Percentiles rank a stretch among this genome's conserved stretches.
Evolutionary conservation across 37 sponge, comb jelly and placozoan species (phyloP).

Genomic region (Tethya wilhelma): DNA sequence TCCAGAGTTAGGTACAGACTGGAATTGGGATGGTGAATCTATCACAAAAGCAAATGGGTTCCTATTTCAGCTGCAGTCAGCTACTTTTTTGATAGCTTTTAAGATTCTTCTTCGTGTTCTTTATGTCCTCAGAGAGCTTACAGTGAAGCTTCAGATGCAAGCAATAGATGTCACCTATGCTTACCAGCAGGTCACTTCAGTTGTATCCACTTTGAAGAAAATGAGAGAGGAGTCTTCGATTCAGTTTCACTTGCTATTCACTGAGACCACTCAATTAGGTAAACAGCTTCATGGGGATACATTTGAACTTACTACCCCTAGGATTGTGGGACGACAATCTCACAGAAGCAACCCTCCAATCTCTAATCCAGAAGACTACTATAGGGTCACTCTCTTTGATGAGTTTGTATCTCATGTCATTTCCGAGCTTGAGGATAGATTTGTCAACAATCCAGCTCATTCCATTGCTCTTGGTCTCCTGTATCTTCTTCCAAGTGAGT

Average conservation of each 20-base stretch:
- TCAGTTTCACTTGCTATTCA: constrained; percentile 26
- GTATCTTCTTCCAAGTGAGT: constrained; percentile 58
- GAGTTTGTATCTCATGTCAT: constrained; percentile 65
- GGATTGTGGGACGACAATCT: constrained; percentile 41
- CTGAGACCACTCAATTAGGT: constrained; percentile 32
- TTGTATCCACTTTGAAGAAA: constrained; percentile 24
- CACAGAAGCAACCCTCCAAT: constrained; percentile 52
- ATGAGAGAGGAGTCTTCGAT: constrained; percentile 33
- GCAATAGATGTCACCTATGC: constrained; percentile 62
- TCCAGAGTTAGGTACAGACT: constrained; percentile 41
- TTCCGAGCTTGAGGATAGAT: constrained; percentile 50
- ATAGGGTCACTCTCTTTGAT: constrained; percentile 37
- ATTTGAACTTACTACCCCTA: constrained; percentile 35
- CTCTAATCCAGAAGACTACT: constrained; percentile 58
- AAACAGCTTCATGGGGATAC: constrained; percentile 44
- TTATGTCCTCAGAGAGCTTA: too few relatives aligned
- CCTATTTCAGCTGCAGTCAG: constrained; percentile 46
- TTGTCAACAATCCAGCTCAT: constrained; percentile 54
- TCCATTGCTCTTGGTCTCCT: constrained; percentile 35
- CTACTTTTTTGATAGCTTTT: constrained; percentile 55
- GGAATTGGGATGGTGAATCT: constrained; percentile 75
- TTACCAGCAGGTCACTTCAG: constrained; percentile 34
- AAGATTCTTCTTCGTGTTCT: constrained; percentile 53
- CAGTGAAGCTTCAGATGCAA: constrained; percentile 64
- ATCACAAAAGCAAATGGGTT: constrained; percentile 67